Evolutionary conservation across 2,113 vertebrate genomes (phyloP).

Genomic region (Eulacestoma nigropectus): DNA sequence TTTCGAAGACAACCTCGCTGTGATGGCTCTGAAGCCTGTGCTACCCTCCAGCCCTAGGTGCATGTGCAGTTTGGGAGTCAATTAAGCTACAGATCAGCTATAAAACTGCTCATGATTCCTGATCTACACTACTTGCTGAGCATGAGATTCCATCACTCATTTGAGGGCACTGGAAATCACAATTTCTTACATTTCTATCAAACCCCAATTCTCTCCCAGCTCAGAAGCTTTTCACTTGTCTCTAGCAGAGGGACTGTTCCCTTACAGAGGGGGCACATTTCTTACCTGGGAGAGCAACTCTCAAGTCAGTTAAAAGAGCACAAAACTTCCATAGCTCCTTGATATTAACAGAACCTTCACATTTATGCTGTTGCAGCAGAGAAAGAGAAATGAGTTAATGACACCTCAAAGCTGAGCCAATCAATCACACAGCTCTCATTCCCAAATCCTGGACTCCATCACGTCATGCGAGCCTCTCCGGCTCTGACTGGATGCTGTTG

Average conservation of each 20-base stretch:
- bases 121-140: neutral
- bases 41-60: neutral
- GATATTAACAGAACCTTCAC: neutral
- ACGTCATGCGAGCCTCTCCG: neutral
- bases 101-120: neutral
- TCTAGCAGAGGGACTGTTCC: neutral
- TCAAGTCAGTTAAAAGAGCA: neutral
- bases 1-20: neutral
- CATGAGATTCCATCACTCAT: neutral
- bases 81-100: neutral
- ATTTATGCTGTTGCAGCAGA: neutral
- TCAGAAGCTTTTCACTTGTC: neutral
- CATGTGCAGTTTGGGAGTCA: neutral
- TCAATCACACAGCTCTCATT: neutral
- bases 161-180: neutral
- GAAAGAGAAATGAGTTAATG: neutral
- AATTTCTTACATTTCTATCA: neutral
- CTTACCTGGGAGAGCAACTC: neutral
- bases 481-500: neutral
- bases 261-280: neutral
- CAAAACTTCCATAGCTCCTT: neutral
- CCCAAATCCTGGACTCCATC: neutral
- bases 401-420: neutral
- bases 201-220: neutral
- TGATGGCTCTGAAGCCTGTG: neutral